Percentiles rank a stretch among this genome's conserved stretches.
phyloP scores from a whole-genome alignment of 2,113 vertebrate genomes.

The Apistogramma diplotaenia region DNA sequence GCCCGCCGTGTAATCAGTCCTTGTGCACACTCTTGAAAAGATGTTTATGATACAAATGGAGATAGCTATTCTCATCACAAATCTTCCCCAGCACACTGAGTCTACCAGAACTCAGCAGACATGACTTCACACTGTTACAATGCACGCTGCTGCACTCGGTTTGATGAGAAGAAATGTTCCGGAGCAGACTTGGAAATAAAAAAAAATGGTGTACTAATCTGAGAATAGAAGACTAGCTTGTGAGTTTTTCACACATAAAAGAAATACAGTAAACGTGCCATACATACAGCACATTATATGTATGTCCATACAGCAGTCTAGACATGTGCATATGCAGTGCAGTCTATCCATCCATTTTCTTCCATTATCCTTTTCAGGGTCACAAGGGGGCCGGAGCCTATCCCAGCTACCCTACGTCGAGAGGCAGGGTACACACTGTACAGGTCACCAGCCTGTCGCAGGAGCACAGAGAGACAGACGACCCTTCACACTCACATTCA shows the following conservation, averaged over 20 bases:
- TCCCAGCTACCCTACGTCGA: no score
- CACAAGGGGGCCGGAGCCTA: no score
- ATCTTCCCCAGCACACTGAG: slow-evolving; percentile 26
- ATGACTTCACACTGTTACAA: slow-evolving; percentile 32
- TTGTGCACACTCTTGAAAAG: slow-evolving; percentile 4
- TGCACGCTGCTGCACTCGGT: slow-evolving; percentile 33
- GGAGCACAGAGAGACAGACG: no score
- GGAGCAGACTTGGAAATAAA: not conserved
- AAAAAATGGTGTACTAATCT: not conserved
- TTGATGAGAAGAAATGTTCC: slow-evolving; percentile 23
- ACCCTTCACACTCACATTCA: no score
- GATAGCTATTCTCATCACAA: slow-evolving; percentile 46
- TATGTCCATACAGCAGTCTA: no score
- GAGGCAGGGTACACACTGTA: no score
- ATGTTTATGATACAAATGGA: slow-evolving; percentile 53
- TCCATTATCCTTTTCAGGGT: no score
- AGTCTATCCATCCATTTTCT: no score
- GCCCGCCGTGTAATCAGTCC: slow-evolving; percentile 6
- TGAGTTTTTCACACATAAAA: not conserved
- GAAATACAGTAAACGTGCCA: not conserved
- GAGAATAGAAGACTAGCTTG: not conserved
- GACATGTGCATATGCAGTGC: no score
- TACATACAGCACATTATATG: no score
- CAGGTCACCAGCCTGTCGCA: no score
- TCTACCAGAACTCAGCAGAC: slow-evolving; percentile 16